These are phyloP conservation scores for Takifugu flavidus DNA, from an alignment of 2,113 vertebrate species.

Conservation along the genomic window DNA sequence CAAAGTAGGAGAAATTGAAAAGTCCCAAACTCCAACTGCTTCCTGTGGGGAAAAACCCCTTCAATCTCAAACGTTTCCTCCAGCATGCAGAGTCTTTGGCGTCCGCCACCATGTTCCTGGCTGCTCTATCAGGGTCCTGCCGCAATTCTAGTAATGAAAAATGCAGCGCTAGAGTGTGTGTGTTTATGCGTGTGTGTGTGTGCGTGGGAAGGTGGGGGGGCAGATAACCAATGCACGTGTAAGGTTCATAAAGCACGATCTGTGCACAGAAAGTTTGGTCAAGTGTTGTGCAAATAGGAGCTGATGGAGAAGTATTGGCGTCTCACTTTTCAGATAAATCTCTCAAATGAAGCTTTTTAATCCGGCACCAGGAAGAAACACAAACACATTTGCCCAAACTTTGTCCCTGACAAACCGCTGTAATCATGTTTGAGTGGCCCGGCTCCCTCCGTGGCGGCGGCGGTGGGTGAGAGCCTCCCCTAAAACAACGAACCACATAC, in stretches of 20 bases:
- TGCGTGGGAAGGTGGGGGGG: neutral
- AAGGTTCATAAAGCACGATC: constrained; percentile 45
- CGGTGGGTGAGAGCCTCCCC: constrained; percentile 42
- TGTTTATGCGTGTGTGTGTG: constrained; percentile 2
- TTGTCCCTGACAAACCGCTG: constrained; percentile 15
- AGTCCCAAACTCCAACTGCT: no score
- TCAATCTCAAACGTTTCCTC: no score
- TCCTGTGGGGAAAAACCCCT: no score
- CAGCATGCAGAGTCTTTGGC: no score
- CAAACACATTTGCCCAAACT: constrained; percentile 44
- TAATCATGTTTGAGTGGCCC: constrained; percentile 66
- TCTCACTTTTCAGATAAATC: constrained; percentile 49
- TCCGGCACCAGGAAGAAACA: constrained; percentile 41
- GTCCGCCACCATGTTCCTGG: no score
- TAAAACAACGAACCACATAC: constrained; percentile 64
- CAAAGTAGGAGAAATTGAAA: no score
- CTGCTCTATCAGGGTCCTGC: no score
- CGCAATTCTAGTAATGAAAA: no score
- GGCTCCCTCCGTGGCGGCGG: constrained; percentile 52
- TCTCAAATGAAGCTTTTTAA: constrained; percentile 18
- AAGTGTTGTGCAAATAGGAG: constrained; percentile 49
- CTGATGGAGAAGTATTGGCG: constrained; percentile 61
- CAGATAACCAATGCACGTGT: constrained; percentile 33
- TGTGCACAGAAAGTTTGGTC: constrained; percentile 22
- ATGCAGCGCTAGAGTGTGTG: neutral